Base-by-base conservation (phyloP, 1,140 invertebrate species). In the Odontomachus brunneus region DNA sequence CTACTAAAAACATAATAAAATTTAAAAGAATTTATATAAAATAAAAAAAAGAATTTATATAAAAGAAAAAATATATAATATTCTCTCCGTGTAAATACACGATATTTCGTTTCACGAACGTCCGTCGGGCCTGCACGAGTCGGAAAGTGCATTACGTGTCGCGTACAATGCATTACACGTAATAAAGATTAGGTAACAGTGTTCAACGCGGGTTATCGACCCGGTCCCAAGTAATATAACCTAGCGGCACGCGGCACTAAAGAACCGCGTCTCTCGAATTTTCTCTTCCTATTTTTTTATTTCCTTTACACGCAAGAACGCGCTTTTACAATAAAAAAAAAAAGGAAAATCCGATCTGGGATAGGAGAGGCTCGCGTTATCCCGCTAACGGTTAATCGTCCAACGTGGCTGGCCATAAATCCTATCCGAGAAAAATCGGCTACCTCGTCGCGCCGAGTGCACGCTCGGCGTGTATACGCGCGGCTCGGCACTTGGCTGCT, bases 381-480 rank as follows among this genome's bases (percentile, higher is more conserved):
- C 49, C 24, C 49, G 49, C 66, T 62, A 86, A 87, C 65, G 19
- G 78, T 83, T 85, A 63, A 87, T 84, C 73, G 73, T 53, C 48
- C 22, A 73, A n/a, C 19, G 71, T 0, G 22, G 48, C 26, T 7
- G 66, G 29, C 55, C 53, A 62, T 83, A 83, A 84, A 80, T 74
- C 57, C 60, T 24, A 29, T 24, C 38, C 17, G 80, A 48, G 53
- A 86, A 82, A 78, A 82, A 74, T 86, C 83, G 19, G 2, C 49
- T 66, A n/a, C 49, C 38, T 59, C 49, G 19, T 44, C 29, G 44
- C 55, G 69, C 48, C 66, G 53, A 57, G 14, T 24, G 44, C 53
- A 67, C n/a, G 2, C 14, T 2, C 55, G 26, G 38, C 12, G 65
- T 67, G n/a, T 22, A 49, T 15, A 44, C 38, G 38, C 38, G 38